Base-by-base conservation (phyloP, 2,888 invertebrate species). In the Leptopterna dolabrata region DNA sequence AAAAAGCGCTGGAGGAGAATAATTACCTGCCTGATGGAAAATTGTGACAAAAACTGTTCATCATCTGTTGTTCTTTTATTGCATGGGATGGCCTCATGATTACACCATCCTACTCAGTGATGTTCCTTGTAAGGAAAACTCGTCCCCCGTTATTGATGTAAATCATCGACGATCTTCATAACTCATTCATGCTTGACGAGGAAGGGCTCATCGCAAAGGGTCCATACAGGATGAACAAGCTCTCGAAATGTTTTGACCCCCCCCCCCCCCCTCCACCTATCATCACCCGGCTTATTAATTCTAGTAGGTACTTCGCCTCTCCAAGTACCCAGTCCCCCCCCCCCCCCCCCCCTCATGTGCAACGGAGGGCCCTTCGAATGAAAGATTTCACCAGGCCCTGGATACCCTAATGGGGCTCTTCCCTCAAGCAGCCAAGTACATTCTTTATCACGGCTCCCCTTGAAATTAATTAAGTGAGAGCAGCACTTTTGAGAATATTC, bases 391-490 rank as follows among this genome's bases (percentile, higher is more conserved):
- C 24, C 24, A 63, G 63, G 24, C 24, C 63, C 24, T 24, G 24
- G 63, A 63, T 27, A 27, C 63, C 24, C 24, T 63, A 63, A 63
- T 63, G 51, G 63, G 63, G 63, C 55, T 19, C 55, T 55, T 55
- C 55, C 55, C 14, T 55, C 55, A 55, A 55, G 55, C 55, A 55
- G 55, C 63, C 63, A 24, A 63, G 63, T 63, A 24, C 63, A 63
- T 63, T 63, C 63, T 24, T 24, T 63, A 24, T 63, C 63, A 63
- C 63, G 24, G 63, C 63, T 63, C 63, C 27, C 24, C 63, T 63
- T 63, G 63, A 63, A 27, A 63, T 63, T 63, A 63, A 63, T 63
- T 63, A 63, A 63, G 63, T 63, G 63, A 63, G 63, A 63, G 63
- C 63, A 63, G 63, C 63, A 63, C 63, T 63, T 63, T 63, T 63